These are phyloP conservation scores for Diceros bicornis DNA, from an alignment of 2,797 vertebrate genomes.

Conservation along the genomic window DNA sequence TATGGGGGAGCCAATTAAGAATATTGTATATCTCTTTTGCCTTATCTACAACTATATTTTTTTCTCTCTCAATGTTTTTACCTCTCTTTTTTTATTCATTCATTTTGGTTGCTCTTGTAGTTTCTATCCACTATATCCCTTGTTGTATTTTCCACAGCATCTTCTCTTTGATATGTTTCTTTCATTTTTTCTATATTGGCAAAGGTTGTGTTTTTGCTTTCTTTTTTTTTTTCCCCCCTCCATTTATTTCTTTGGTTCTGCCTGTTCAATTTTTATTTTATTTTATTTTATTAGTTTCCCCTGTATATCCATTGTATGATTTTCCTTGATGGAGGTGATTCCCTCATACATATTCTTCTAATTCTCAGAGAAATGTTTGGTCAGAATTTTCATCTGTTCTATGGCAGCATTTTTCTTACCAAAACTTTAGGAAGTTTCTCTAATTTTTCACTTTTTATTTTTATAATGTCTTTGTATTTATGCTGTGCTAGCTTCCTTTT, in stretches of 20 bases:
- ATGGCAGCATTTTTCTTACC: neutral
- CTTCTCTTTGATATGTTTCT: neutral
- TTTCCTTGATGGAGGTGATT: neutral
- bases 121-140: neutral
- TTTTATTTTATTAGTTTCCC: neutral
- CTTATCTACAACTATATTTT: neutral
- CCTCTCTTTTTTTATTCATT: neutral
- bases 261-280: neutral
- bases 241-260: neutral
- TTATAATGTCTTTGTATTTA: neutral
- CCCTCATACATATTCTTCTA: neutral
- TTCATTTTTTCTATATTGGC: neutral
- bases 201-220: neutral
- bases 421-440: neutral
- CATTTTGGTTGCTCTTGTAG: neutral
- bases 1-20: neutral
- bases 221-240: too few species aligned
- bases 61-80: neutral
- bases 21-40: neutral
- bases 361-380: neutral
- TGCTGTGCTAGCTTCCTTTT: neutral
- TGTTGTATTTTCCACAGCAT: neutral
- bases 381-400: neutral
- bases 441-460: neutral
- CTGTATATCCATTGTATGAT: neutral